phyloP scores from a whole-genome alignment of 2,888 invertebrate species.

The Drosophila pseudotalamancana region DNA sequence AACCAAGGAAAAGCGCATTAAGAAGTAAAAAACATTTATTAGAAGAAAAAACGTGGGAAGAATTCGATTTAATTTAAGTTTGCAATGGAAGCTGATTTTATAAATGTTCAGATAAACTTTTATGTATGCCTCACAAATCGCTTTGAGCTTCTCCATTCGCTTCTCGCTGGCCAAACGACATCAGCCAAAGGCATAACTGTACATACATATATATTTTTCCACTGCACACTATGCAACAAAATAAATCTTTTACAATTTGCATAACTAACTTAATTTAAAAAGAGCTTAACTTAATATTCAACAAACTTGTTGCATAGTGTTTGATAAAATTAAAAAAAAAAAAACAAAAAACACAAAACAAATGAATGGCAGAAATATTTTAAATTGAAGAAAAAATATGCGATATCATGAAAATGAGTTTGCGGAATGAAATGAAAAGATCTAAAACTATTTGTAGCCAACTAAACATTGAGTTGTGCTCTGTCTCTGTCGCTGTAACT shows the following conservation, averaged over 20 bases:
- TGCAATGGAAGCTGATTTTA: neutral
- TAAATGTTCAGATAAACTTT: neutral
- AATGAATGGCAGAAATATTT: slow-evolving; percentile 10
- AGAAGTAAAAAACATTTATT: neutral
- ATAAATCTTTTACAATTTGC: slow-evolving; percentile 10
- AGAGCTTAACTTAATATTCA: slow-evolving; percentile 11
- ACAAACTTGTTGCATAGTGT: slow-evolving; percentile 27
- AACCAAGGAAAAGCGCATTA: neutral
- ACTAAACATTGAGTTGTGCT: slow-evolving; percentile 33
- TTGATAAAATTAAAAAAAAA: slow-evolving; percentile 5
- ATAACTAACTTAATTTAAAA: slow-evolving; percentile 14
- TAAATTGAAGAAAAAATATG: slow-evolving; percentile 27
- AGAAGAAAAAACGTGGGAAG: too few species aligned
- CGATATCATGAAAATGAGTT: slow-evolving; percentile 36
- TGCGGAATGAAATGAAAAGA: slow-evolving; percentile 11
- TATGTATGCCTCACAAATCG: neutral
- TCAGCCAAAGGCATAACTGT: slow-evolving; percentile 13
- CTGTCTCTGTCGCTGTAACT: slow-evolving; percentile 1
- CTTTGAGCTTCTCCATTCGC: neutral
- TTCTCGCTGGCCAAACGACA: slow-evolving; percentile 4
- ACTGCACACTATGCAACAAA: slow-evolving; percentile 34
- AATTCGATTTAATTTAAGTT: too few species aligned
- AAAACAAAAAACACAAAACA: neutral
- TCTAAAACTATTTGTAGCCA: slow-evolving; percentile 22
- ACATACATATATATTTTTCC: slow-evolving; percentile 50